These are phyloP conservation scores for Heliconius hermathena DNA, from an alignment of 1,140 invertebrate species.

Conservation along the genomic window DNA sequence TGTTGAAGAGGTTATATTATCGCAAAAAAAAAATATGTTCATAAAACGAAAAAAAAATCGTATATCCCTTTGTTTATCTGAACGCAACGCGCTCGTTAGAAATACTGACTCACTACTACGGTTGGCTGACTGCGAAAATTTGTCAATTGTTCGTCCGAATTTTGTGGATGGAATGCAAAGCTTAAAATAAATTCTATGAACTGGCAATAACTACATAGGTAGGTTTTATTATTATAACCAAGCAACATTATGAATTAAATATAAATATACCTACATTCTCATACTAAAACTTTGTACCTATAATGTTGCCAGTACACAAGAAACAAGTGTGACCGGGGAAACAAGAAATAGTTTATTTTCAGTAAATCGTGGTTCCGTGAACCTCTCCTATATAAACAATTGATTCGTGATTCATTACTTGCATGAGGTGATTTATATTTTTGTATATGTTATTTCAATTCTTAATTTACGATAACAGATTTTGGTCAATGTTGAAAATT, in stretches of 20 bases:
- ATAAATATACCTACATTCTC: background rate
- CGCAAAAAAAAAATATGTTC: background rate
- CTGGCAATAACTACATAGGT: background rate
- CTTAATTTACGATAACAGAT: conserved; percentile 19
- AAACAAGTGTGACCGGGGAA: conserved; percentile 44
- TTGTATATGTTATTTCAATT: conserved; percentile 30
- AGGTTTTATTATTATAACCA: background rate
- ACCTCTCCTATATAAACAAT: conserved; percentile 60
- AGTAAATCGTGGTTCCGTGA: conserved; percentile 56
- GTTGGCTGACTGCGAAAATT: conserved; percentile 72
- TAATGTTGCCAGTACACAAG: conserved; percentile 36
- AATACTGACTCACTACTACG: conserved; percentile 58
- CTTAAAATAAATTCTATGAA: conserved; percentile 1
- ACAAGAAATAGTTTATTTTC: conserved; percentile 61
- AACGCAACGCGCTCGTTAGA: conserved; percentile 29
- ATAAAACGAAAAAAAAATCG: background rate
- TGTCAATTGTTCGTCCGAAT: conserved; percentile 11
- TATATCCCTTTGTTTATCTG: conserved; percentile 21
- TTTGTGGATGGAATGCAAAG: background rate
- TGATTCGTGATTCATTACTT: conserved; percentile 48
- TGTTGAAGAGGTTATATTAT: background rate
- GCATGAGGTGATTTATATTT: conserved; percentile 38
- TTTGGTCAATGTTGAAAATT: conserved; percentile 26
- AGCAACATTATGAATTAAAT: background rate
- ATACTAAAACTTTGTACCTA: conserved; percentile 23